phyloP scores from a whole-genome alignment of 2,113 vertebrate genomes.

The Otus sunia region DNA sequence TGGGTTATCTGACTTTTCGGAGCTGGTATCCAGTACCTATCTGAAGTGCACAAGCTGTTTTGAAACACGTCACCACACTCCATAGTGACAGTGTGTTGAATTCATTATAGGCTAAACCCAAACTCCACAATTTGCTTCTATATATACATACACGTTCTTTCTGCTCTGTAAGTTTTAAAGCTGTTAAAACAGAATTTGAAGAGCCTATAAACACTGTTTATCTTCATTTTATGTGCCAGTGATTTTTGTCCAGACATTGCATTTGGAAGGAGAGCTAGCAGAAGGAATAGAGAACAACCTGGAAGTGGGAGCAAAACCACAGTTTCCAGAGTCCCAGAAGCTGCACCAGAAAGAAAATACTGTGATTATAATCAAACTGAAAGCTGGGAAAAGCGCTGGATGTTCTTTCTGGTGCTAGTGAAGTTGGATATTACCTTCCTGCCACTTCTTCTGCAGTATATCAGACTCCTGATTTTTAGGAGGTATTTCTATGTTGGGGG shows the following conservation, averaged over 20 bases:
- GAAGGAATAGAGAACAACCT: background rate
- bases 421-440: background rate
- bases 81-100: background rate
- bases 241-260: background rate
- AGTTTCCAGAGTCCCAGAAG: background rate
- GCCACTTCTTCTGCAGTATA: background rate
- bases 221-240: background rate
- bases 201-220: background rate
- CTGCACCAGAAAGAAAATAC: background rate
- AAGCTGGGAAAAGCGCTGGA: background rate
- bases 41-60: background rate
- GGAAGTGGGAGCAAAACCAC: background rate
- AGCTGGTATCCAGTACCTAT: background rate
- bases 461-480: background rate
- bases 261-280: background rate
- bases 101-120: fast-evolving
- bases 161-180: background rate
- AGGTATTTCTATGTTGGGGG: background rate
- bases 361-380: background rate
- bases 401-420: background rate
- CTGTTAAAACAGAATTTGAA: background rate
- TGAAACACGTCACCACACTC: background rate
- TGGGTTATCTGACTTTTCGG: background rate
- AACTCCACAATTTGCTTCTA: background rate
- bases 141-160: background rate